Percentiles rank a stretch among this genome's conserved stretches.
phyloP scores from a whole-genome alignment of 1,140 invertebrate species.

The Leptonema lineaticorne region DNA sequence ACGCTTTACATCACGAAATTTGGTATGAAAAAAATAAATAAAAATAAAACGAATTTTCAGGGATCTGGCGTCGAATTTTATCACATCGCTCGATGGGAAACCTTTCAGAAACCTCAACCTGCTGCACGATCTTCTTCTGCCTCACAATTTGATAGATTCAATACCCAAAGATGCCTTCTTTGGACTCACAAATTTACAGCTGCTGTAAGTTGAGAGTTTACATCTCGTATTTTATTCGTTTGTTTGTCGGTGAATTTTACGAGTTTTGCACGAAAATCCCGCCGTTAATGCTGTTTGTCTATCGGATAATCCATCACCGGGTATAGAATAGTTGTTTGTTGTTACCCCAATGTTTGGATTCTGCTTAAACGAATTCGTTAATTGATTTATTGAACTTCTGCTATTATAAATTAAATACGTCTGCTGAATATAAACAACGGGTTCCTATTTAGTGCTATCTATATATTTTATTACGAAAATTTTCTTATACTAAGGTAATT shows the following conservation, averaged over 20 bases:
- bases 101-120: slow-evolving; percentile 70
- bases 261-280: too few relatives aligned
- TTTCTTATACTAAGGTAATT: too few relatives aligned
- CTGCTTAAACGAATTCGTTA: not conserved
- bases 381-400: not conserved
- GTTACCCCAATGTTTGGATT: not conserved
- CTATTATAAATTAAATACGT: too few relatives aligned
- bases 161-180: slow-evolving; percentile 78
- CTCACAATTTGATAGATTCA: slow-evolving; percentile 75
- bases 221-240: too few relatives aligned
- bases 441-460: too few relatives aligned
- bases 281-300: slow-evolving; percentile 11
- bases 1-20: too few relatives aligned
- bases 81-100: slow-evolving; percentile 67
- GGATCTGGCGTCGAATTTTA: slow-evolving; percentile 84
- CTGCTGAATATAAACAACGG: too few relatives aligned
- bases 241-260: too few relatives aligned
- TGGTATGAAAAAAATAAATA: not conserved
- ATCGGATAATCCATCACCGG: slow-evolving; percentile 19
- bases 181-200: slow-evolving; percentile 77
- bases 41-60: slow-evolving; percentile 57
- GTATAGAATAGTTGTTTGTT: too few relatives aligned
- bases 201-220: slow-evolving; percentile 74
- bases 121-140: slow-evolving; percentile 83
- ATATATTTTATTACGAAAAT: too few relatives aligned